Evolutionary conservation across 2,797 vertebrate genomes (phyloP).

Genomic region (Pseudochirops cupreus): DNA sequence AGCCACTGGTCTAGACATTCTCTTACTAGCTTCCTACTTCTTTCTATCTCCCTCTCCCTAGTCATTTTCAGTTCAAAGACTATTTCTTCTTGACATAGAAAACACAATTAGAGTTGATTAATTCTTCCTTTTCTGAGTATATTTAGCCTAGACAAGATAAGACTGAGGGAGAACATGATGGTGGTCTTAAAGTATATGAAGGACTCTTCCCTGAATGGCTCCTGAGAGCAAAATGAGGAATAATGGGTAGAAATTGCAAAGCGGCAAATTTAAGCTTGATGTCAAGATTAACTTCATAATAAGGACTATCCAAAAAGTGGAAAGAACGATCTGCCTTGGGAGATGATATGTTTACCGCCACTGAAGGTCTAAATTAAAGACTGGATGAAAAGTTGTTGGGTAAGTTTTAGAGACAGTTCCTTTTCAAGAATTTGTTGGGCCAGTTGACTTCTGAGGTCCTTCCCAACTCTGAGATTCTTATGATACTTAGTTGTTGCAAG

Average conservation of each 20-base stretch:
- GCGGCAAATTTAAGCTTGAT: not conserved
- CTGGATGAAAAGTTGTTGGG: not conserved
- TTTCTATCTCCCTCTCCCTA: not conserved
- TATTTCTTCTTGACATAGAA: not conserved
- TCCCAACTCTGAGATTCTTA: not conserved
- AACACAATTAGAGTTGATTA: not conserved
- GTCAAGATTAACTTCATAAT: not conserved
- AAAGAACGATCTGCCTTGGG: not conserved
- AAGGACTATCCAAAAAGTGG: not conserved
- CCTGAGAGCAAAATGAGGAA: not conserved
- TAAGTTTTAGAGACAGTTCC: not conserved
- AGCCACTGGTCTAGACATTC: not conserved
- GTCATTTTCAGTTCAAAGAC: not conserved
- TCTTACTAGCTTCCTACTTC: not conserved
- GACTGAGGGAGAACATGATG: not conserved
- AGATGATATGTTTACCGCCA: not conserved
- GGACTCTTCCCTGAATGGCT: not conserved
- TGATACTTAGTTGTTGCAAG: not conserved
- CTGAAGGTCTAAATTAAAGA: not conserved
- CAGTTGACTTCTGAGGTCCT: not conserved
- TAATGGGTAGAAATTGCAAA: not conserved
- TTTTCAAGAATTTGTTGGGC: not conserved
- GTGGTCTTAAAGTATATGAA: not conserved
- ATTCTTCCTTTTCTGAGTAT: not conserved
- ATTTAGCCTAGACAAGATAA: not conserved